phyloP scores from a whole-genome alignment of 2,113 vertebrate species.

The Empidonax traillii region DNA sequence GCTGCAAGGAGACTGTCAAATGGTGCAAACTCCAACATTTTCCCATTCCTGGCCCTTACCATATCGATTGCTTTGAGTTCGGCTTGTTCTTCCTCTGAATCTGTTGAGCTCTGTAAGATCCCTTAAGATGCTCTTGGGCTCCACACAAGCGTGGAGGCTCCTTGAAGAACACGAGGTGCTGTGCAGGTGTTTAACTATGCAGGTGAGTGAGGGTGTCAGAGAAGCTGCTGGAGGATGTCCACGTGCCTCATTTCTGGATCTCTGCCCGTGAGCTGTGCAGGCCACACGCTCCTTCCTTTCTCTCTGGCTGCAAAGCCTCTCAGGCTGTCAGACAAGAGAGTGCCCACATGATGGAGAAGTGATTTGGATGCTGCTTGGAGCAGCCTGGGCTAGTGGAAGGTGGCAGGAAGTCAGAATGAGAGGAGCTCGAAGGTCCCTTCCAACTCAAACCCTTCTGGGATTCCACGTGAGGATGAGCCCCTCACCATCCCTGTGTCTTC shows the following conservation, averaged over 20 bases:
- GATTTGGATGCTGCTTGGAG: background rate
- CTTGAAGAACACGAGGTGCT: background rate
- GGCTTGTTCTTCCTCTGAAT: background rate
- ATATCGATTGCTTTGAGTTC: background rate
- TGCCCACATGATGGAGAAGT: rapidly evolving
- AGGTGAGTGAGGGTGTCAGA: background rate
- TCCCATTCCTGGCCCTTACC: background rate
- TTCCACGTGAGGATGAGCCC: background rate
- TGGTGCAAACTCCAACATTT: background rate
- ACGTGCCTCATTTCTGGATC: background rate
- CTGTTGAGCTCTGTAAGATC: background rate
- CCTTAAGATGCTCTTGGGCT: background rate
- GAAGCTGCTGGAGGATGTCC: background rate
- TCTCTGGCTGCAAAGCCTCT: too few species aligned
- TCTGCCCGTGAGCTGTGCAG: background rate
- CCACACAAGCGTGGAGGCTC: background rate
- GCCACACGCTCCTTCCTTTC: background rate
- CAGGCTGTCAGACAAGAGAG: background rate
- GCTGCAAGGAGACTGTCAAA: rapidly evolving
- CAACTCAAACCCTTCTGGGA: background rate
- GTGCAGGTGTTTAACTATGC: background rate
- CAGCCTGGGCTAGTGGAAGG: too few species aligned
- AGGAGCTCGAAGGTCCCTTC: background rate
- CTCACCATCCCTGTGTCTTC: background rate
- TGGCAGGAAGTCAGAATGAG: background rate